Conservation (phyloP, 2,113 vertebrate genomes). For the Sylvietta virens region DNA sequence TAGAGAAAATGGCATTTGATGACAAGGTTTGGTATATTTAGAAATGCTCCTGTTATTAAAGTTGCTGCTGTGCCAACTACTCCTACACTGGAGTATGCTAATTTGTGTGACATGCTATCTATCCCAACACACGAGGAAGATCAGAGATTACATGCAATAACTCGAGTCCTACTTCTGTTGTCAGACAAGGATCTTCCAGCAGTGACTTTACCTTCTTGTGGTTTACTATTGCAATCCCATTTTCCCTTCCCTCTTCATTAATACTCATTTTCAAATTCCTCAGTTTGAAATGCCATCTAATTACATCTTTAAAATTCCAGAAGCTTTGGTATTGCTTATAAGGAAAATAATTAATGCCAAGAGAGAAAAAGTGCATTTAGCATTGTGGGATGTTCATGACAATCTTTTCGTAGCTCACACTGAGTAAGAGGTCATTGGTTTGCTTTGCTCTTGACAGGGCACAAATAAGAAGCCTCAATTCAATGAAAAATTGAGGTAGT, state of each 20-base stretch:
- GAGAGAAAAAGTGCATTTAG: neutral
- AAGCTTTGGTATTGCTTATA: neutral
- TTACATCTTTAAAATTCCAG: neutral
- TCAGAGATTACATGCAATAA: neutral
- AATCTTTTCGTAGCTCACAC: neutral
- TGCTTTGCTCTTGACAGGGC: neutral
- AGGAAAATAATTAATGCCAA: neutral
- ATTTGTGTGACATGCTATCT: neutral
- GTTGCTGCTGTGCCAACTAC: neutral
- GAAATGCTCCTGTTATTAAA: slow-evolving; percentile 9
- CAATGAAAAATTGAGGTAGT: neutral
- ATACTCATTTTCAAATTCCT: neutral
- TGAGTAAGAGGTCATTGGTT: neutral
- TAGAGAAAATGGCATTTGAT: neutral
- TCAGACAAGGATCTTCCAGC: slow-evolving; percentile 12
- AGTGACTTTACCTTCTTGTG: neutral
- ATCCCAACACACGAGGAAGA: neutral
- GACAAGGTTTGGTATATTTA: neutral
- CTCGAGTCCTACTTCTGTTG: neutral
- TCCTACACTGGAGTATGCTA: neutral
- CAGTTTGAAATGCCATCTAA: neutral
- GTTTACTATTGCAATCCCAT: neutral
- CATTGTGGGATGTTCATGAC: neutral
- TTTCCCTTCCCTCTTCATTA: neutral
- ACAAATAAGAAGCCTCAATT: neutral